These are phyloP conservation scores for Simalia tracyae DNA, from an alignment of 2,797 vertebrate genomes.

Conservation along the genomic window DNA sequence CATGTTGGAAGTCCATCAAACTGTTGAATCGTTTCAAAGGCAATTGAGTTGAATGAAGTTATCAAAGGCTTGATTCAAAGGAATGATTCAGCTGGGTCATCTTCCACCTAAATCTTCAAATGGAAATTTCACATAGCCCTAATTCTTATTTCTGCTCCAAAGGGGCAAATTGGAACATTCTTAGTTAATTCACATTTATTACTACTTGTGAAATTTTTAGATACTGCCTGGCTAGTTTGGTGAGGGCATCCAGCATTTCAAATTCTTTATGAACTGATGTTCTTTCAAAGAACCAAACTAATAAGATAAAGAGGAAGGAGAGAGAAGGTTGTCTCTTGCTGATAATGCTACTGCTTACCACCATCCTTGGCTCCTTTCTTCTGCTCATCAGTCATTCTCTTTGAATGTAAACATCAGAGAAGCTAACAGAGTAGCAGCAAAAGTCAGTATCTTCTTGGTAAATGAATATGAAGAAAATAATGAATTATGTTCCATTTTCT, in stretches of 20 bases:
- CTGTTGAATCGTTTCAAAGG: neutral
- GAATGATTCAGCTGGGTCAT: neutral
- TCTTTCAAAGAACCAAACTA: neutral
- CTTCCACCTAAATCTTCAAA: neutral
- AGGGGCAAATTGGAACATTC: neutral
- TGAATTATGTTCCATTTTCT: neutral
- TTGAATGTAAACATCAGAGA: conserved; percentile 14
- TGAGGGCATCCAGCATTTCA: neutral
- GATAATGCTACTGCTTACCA: neutral
- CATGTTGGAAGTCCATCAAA: neutral
- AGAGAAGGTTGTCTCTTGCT: neutral
- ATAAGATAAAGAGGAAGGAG: neutral
- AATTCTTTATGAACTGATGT: neutral
- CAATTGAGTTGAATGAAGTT: neutral
- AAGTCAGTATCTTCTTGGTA: conserved; percentile 10
- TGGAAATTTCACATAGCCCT: neutral
- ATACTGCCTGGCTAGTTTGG: neutral
- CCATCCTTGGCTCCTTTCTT: neutral
- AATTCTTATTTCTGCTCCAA: neutral
- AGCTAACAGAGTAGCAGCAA: neutral
- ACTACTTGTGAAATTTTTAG: neutral
- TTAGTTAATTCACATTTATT: neutral
- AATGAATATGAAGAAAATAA: neutral
- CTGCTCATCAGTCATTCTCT: neutral
- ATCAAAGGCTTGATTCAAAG: neutral